Evolutionary conservation across 2,113 vertebrate species (phyloP).

Genomic region (Odocoileus virginianus): DNA sequence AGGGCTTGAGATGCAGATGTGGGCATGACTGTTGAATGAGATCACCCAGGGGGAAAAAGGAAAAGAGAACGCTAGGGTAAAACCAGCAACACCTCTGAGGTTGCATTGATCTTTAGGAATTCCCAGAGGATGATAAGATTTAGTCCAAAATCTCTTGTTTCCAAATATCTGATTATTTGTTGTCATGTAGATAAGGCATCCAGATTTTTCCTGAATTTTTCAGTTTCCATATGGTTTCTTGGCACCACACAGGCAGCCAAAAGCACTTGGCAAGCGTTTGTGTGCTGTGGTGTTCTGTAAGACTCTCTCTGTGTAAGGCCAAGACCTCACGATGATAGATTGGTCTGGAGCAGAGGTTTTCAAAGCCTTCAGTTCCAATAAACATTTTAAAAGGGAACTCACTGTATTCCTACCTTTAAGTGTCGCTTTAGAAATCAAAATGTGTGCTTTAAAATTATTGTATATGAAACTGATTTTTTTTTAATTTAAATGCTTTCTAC

Average conservation of each 20-base stretch:
- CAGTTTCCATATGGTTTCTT: background rate
- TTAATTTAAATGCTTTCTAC: background rate
- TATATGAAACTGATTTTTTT: background rate
- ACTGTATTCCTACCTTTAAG: background rate
- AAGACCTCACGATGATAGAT: fast-evolving
- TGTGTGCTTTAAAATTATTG: background rate
- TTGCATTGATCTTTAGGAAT: background rate
- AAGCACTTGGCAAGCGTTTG: background rate
- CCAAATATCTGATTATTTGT: constrained; percentile 23
- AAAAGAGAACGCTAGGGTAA: background rate
- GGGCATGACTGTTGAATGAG: background rate
- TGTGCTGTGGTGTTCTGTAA: fast-evolving
- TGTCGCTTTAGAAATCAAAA: background rate
- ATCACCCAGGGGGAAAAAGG: background rate
- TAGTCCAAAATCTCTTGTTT: background rate
- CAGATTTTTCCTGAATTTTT: background rate
- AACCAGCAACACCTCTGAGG: background rate
- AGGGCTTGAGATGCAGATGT: background rate
- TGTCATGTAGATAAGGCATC: background rate
- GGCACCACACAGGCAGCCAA: background rate
- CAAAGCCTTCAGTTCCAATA: background rate
- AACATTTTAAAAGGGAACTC: background rate
- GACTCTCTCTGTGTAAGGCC: background rate
- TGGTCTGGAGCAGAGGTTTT: background rate
- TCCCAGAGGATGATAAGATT: background rate